phyloP scores from a whole-genome alignment of 2,113 vertebrate genomes.

The Tursiops truncatus region DNA sequence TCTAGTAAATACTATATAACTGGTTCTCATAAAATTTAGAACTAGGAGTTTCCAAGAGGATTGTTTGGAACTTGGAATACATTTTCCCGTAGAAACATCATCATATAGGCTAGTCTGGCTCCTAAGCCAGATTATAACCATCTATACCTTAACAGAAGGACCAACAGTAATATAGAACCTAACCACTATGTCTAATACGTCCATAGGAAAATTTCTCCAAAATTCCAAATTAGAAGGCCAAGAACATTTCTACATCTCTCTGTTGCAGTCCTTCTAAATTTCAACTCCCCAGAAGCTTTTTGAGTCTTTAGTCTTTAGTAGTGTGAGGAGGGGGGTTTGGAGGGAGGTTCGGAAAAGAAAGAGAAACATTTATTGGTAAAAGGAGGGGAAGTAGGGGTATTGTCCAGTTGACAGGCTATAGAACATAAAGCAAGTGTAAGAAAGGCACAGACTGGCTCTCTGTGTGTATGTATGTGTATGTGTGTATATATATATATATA shows the following conservation, averaged over 20 bases:
- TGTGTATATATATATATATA: no score
- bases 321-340: not conserved
- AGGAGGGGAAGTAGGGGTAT: not conserved
- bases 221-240: conserved; percentile 21
- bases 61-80: not conserved
- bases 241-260: not conserved
- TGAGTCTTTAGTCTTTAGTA: conserved; percentile 2
- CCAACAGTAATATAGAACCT: not conserved
- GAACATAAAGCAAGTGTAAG: not conserved
- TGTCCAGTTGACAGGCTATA: not conserved
- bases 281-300: conserved; percentile 24
- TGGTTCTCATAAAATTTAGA: conserved; percentile 40
- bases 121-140: not conserved
- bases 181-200: not conserved
- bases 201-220: not conserved
- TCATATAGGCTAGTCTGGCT: not conserved
- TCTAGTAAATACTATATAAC: not conserved
- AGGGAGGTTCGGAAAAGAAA: not conserved
- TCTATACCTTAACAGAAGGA: not conserved
- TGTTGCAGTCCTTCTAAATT: not conserved
- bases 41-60: not conserved
- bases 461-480: not conserved
- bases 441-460: not conserved
- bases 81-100: conserved; percentile 19
- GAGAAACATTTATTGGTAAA: not conserved